These are phyloP conservation scores for Pristionchus exspectatus DNA, from an alignment of 2,888 invertebrate genomes.

Conservation along the genomic window DNA sequence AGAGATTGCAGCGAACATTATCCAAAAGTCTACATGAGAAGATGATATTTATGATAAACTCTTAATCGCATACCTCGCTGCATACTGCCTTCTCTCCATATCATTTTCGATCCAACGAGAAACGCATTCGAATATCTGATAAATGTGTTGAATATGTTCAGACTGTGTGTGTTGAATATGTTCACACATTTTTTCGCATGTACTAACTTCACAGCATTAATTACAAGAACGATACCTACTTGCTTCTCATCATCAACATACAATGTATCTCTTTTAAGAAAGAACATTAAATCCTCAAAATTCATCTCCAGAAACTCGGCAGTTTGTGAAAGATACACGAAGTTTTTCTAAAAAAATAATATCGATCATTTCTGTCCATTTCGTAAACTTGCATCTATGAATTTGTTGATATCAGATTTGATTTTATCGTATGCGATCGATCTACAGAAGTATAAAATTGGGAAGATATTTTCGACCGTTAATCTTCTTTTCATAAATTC, in stretches of 20 bases:
- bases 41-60: neutral
- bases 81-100: neutral
- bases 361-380: neutral
- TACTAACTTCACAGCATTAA: too few species aligned
- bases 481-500: slow-evolving; percentile 85
- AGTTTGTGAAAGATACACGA: slow-evolving; percentile 86
- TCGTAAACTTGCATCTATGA: neutral
- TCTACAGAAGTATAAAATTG: slow-evolving; percentile 62
- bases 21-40: slow-evolving; percentile 83
- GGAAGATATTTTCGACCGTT: slow-evolving; percentile 61
- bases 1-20: slow-evolving; percentile 87
- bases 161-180: too few species aligned
- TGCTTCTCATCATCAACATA: slow-evolving; percentile 87
- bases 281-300: slow-evolving; percentile 77
- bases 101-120: neutral
- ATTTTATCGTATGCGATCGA: slow-evolving; percentile 53
- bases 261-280: slow-evolving; percentile 87
- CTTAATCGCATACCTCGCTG: neutral
- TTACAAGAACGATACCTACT: too few species aligned
- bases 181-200: too few species aligned
- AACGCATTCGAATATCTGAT: neutral
- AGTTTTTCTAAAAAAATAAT: slow-evolving; percentile 86
- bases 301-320: slow-evolving; percentile 86
- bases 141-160: too few species aligned
- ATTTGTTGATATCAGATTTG: neutral